Percentiles rank a stretch among this genome's conserved stretches.
These are phyloP conservation scores for Bombus terrestris DNA, from an alignment of 1,140 invertebrate genomes.

Conservation along the genomic window DNA sequence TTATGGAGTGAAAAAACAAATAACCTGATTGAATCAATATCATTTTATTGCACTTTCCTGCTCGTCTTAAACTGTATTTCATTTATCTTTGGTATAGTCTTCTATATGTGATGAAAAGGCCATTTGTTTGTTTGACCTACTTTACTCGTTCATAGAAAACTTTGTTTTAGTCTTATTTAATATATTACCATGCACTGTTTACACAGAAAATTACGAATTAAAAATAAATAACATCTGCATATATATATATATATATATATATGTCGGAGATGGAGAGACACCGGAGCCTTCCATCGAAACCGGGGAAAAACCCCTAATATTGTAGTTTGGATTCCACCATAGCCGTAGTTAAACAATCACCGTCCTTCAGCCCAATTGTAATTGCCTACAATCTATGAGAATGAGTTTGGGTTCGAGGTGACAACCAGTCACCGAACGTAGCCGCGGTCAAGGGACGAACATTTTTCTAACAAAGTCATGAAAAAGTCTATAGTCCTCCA, in stretches of 20 bases:
- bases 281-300: no score
- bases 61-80: background rate
- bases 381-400: no score
- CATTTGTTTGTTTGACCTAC: background rate
- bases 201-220: constrained; percentile 22
- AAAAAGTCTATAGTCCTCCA: no score
- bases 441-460: no score
- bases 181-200: constrained; percentile 32
- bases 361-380: no score
- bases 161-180: constrained; percentile 22
- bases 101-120: background rate
- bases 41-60: background rate
- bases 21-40: background rate
- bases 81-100: constrained; percentile 35
- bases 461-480: no score
- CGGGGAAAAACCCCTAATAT: no score
- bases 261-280: no score
- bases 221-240: constrained; percentile 54
- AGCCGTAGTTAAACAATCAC: no score
- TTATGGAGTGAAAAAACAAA: background rate
- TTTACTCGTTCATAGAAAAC: constrained; percentile 17
- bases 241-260: constrained; percentile 27
- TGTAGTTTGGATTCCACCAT: no score
- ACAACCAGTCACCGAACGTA: no score
- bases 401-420: no score